A percentile compares a stretch with the other conserved stretches of the same genome.
Conservation (phyloP, 2,113 vertebrate species). For the Vicugna pacos region DNA sequence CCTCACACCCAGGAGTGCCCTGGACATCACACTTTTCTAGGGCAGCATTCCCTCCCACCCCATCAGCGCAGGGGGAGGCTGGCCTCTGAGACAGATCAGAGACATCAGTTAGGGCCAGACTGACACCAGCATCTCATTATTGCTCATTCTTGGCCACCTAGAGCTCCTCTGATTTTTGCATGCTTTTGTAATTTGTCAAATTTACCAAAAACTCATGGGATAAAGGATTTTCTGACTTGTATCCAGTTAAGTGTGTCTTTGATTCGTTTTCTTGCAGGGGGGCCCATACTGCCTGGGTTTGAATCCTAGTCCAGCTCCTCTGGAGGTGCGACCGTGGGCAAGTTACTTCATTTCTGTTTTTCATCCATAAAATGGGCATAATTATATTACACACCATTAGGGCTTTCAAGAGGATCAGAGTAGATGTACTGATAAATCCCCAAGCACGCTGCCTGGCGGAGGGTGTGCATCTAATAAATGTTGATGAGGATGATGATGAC, state of each 20-base stretch:
- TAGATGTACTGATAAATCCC: neutral
- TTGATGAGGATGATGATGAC: too few relatives aligned
- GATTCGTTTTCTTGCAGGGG: too few relatives aligned
- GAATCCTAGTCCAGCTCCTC: neutral
- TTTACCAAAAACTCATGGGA: neutral
- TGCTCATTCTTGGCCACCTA: neutral
- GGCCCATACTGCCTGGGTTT: neutral
- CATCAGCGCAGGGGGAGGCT: neutral
- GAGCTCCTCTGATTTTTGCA: too few relatives aligned
- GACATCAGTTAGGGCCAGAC: neutral
- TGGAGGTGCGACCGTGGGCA: neutral
- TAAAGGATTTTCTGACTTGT: neutral
- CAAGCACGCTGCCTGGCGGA: neutral
- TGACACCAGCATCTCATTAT: fast-evolving
- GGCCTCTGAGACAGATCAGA: neutral
- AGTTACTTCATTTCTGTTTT: neutral
- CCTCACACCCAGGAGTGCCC: neutral
- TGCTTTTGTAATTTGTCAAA: neutral
- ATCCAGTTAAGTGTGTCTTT: neutral
- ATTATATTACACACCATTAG: too few relatives aligned
- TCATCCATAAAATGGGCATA: neutral
- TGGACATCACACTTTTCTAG: neutral
- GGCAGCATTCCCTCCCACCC: fast-evolving
- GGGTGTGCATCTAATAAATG: too few relatives aligned
- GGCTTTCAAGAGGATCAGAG: neutral